phyloP scores from a whole-genome alignment of 1,140 invertebrate species.

The Drosophila navojoa region DNA sequence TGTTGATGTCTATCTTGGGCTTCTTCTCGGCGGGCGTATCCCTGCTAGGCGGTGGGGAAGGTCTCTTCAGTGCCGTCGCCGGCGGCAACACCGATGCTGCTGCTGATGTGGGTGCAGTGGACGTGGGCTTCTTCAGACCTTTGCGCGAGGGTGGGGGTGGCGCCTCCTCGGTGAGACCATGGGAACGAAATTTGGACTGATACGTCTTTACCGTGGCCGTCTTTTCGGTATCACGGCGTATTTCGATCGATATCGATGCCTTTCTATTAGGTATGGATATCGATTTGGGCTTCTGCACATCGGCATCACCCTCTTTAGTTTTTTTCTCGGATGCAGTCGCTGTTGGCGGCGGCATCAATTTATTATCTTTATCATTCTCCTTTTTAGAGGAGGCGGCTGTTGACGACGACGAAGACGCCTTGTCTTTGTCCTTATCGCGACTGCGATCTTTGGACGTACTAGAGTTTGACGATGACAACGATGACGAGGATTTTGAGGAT shows the following conservation, averaged over 20 bases:
- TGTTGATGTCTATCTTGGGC: slow-evolving; percentile 86
- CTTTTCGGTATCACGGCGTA: slow-evolving; percentile 88
- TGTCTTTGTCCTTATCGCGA: slow-evolving; percentile 83
- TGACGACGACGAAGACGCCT: slow-evolving; percentile 39
- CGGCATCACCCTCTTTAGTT: slow-evolving; percentile 67
- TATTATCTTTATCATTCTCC: slow-evolving; percentile 87
- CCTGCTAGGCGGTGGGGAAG: slow-evolving; percentile 87
- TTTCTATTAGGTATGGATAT: slow-evolving; percentile 86
- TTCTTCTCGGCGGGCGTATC: slow-evolving; percentile 90
- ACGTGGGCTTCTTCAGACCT: slow-evolving; percentile 86
- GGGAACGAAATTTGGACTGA: slow-evolving; percentile 93
- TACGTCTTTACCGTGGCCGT: slow-evolving; percentile 95
- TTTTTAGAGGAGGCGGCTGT: slow-evolving; percentile 41
- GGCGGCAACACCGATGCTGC: slow-evolving; percentile 13
- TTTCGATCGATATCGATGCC: slow-evolving; percentile 91
- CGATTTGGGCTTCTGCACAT: slow-evolving; percentile 62
- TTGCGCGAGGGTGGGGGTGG: slow-evolving; percentile 90
- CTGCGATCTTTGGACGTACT: slow-evolving; percentile 79
- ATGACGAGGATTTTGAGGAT: slow-evolving; percentile 74
- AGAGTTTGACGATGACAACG: slow-evolving; percentile 56
- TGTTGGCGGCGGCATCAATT: slow-evolving; percentile 86
- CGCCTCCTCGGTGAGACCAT: slow-evolving; percentile 92
- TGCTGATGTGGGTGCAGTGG: slow-evolving; percentile 81
- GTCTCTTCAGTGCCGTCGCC: slow-evolving; percentile 84
- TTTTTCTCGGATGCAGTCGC: slow-evolving; percentile 85